These are phyloP conservation scores for Drosophila gaucha DNA, from an alignment of 2,888 invertebrate genomes.

Conservation along the genomic window DNA sequence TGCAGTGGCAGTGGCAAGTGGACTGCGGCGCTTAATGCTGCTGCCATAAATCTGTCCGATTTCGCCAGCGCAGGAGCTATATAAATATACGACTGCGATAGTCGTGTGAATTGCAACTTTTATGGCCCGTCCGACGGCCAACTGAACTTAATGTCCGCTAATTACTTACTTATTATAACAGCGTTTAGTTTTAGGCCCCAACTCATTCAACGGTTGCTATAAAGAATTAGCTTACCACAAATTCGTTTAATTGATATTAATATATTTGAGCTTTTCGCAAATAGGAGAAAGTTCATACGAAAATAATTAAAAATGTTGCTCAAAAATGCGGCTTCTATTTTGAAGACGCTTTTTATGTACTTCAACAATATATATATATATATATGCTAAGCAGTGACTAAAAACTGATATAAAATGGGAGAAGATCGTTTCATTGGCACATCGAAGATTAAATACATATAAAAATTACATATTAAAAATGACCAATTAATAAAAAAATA, in stretches of 20 bases:
- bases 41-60: constrained; percentile 73
- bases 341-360: too few relatives aligned
- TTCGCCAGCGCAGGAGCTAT: constrained; percentile 55
- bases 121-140: too few relatives aligned
- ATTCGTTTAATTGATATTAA: background rate
- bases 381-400: too few relatives aligned
- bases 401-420: too few relatives aligned
- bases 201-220: background rate
- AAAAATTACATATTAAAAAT: too few relatives aligned
- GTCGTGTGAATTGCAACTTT: constrained; percentile 56
- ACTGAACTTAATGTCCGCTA: constrained; percentile 64
- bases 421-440: too few relatives aligned
- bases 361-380: too few relatives aligned
- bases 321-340: background rate
- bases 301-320: too few relatives aligned
- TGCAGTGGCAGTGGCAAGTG: constrained; percentile 34
- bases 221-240: background rate
- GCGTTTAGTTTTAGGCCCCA: constrained; percentile 1
- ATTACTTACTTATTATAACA: constrained; percentile 56
- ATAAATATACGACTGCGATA: constrained; percentile 68
- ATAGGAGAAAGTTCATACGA: too few relatives aligned
- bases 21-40: constrained; percentile 62
- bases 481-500: too few relatives aligned
- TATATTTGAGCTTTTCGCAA: background rate
- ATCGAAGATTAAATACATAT: too few relatives aligned